Evolutionary conservation across 30 jellyfish, hydroid and myxozoan species (phyloP), one percentile per base, ranked within the genome.

Genomic region (Hydractinia symbiolongicarpus): DNA sequence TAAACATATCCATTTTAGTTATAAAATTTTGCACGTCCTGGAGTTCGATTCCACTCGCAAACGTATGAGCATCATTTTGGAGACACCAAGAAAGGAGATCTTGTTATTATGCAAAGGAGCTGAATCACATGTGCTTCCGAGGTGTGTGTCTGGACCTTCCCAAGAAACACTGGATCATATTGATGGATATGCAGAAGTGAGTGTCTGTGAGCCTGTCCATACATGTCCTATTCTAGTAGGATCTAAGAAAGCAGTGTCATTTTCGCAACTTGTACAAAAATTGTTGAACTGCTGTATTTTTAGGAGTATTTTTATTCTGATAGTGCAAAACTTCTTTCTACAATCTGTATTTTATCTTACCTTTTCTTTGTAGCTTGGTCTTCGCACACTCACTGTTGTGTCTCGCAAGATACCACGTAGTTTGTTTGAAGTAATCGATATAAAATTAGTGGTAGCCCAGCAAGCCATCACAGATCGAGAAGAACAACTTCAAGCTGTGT

Each of bases 31-130:
- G n/a, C 97, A 95, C 78, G 96, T 87, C n/a, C 78, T 95, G 70
- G 99, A 95, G 64, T 95, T 95, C 79, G 99, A 95, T 57, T 88
- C 97, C n/a, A 74, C 95, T 4, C 77, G 99, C 30, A 95, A 95
- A 68, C 54, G 97, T 56, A 95, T 95, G 99, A 95, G 99, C 77
- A 83, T 82, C 86, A 95, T 95, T 9, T 51, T 89, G 17, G 89
- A 86, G 84, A 68, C 95, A 7, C 95, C 96, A 4, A 66, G 54
- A 5, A 90, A 77, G 53, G 96, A 91, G 64, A 53, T 91, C 20
- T 84, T 86, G 76, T 78, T 87, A 95, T 72, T 88, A 21, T 94
- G 99, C 75, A 94, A 94, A 69, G 99, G 99, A 9, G 99, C 99
- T 10, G 99, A 94, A 53, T 94, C 99, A 16, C 97, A 93, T 74